Base-by-base conservation (phyloP, 2,888 invertebrate species). In the Drosophila multiciliata region DNA sequence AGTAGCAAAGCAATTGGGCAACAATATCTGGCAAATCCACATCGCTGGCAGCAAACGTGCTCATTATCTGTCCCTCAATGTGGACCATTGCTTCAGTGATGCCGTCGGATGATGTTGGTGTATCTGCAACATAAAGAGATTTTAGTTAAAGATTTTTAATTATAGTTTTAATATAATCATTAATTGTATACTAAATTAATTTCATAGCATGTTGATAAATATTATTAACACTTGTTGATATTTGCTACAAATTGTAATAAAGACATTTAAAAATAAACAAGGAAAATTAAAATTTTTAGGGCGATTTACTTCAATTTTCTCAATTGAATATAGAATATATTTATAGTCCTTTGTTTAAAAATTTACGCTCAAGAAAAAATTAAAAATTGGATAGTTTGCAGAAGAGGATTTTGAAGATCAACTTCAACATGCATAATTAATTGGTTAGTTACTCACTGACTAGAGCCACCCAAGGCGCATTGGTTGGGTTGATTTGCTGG, bases 401-500 rank as follows among this genome's bases (percentile, higher is more conserved):
- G 29, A 29, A 29, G 29, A 29, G 5, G 6, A 29, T 29, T 29
- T 29, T 29, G 6, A 5, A 29, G 29, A 29, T 29, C 29, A 29
- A 29, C 29, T 29, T 29, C 29, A 29, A 29, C 29, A 29, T 6
- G 29, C 29, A 29, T 5, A 29, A 29, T 29, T 29, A 29, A 29
- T 29, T 17, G 6, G 5, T 32, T 15, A 17, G 29, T 11, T 55
- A 85, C 86, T 90, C 59, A 87, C 87, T 87, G 90, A 87, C 86
- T 90, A 87, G 80, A 63, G 91, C 87, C 74, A 90, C 78, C 87
- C 87, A 87, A 54, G 87, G 87, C 50, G 87, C 87, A 66, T 87
- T 87, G 38, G 87, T 87, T 75, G 87, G 91, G 59, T 90, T 85
- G 17, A 74, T 73, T 62, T 79, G 69, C 61, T 87, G 89, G 6